phyloP scores from a whole-genome alignment of 1,140 invertebrate genomes.

The Drosophila leontia region DNA sequence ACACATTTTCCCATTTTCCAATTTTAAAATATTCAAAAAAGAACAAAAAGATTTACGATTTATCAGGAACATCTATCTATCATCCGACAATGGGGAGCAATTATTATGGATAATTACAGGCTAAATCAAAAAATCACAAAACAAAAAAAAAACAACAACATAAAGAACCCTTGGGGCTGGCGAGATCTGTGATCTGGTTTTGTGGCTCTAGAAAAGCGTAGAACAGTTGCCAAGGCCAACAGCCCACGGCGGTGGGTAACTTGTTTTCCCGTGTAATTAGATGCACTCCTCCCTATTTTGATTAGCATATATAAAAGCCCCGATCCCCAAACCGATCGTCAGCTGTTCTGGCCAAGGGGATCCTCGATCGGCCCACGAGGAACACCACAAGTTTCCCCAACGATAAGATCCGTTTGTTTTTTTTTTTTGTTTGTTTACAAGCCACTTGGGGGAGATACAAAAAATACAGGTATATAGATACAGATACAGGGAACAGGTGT shows the following conservation, averaged over 20 bases:
- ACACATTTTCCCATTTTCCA: background rate
- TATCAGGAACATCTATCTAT: slow-evolving; percentile 32
- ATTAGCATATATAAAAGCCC: slow-evolving; percentile 28
- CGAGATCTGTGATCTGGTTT: slow-evolving; percentile 38
- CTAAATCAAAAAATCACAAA: slow-evolving; percentile 9
- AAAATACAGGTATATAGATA: slow-evolving; percentile 19
- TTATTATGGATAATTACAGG: slow-evolving; percentile 29
- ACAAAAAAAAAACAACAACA: background rate
- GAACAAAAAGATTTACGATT: slow-evolving; percentile 4
- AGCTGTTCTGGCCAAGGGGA: slow-evolving; percentile 27
- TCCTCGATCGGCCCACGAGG: slow-evolving; percentile 16
- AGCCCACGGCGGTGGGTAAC: slow-evolving; percentile 46
- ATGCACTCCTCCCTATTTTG: slow-evolving; percentile 36
- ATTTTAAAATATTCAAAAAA: slow-evolving; percentile 2
- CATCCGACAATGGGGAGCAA: slow-evolving; percentile 35
- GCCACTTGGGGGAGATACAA: slow-evolving; percentile 19
- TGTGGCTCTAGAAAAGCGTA: slow-evolving; percentile 24
- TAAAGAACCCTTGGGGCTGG: slow-evolving; percentile 33
- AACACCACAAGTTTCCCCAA: slow-evolving; percentile 11
- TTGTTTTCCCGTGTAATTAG: slow-evolving; percentile 42
- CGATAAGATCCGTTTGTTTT: slow-evolving; percentile 54
- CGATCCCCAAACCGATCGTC: slow-evolving; percentile 5
- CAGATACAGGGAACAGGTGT: slow-evolving; percentile 19
- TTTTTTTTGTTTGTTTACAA: slow-evolving; percentile 36
- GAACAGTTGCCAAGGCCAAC: slow-evolving; percentile 43